Conservation (phyloP, 1,140 invertebrate genomes). For the Macrostomum lignano region DNA sequence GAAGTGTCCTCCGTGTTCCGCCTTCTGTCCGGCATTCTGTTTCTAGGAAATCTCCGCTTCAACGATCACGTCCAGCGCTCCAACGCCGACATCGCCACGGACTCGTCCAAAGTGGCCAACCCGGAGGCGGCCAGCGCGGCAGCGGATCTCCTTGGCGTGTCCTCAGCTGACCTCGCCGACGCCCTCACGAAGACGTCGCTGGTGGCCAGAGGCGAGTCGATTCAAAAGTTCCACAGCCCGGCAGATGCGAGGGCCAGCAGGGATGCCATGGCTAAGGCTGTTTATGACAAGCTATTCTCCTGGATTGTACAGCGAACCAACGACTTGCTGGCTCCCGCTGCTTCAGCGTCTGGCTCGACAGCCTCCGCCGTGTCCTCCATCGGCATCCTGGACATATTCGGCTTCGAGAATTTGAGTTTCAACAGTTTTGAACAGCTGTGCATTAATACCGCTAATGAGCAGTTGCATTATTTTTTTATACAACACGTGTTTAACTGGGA, state of each 20-base stretch:
- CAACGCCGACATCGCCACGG: constrained; percentile 5
- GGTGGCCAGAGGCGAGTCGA: too few relatives aligned
- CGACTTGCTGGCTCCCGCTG: constrained; percentile 34
- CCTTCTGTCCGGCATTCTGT: constrained; percentile 41
- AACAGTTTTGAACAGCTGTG: constrained; percentile 61
- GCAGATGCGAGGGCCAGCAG: too few relatives aligned
- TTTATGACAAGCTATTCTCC: constrained; percentile 37
- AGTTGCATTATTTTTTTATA: constrained; percentile 31
- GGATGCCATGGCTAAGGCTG: constrained; percentile 29
- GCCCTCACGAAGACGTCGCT: too few relatives aligned
- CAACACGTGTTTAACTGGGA: constrained; percentile 59
- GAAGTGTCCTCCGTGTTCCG: constrained; percentile 42
- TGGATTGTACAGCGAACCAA: constrained; percentile 60
- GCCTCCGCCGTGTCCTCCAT: constrained; percentile 8
- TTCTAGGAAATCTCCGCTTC: constrained; percentile 45
- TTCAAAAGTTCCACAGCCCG: too few relatives aligned
- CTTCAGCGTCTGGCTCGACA: constrained; percentile 4
- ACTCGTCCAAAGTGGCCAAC: background rate
- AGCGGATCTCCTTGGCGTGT: background rate
- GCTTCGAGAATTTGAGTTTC: constrained; percentile 49
- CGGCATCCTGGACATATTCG: constrained; percentile 52
- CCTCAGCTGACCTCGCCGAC: too few relatives aligned
- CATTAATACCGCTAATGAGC: constrained; percentile 43
- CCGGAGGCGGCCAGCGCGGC: background rate
- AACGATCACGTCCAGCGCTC: too few relatives aligned